Conservation (phyloP, 2,888 invertebrate species). For the Coelogynopora nodosa region DNA sequence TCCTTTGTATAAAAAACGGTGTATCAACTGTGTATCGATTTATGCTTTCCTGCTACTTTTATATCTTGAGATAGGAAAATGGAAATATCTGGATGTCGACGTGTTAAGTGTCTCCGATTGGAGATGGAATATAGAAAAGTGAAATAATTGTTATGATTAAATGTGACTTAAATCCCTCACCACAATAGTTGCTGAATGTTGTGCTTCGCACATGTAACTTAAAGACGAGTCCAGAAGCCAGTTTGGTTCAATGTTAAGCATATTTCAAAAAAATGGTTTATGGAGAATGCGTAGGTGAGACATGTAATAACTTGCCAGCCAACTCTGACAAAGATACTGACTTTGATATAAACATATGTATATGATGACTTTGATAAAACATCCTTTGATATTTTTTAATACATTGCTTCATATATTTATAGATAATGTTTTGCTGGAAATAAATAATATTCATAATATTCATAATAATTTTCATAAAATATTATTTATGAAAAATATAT, state of each 20-base stretch:
- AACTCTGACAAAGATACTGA: neutral
- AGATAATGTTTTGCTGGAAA: too few species aligned
- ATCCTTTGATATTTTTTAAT: too few species aligned
- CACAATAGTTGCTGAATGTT: too few species aligned
- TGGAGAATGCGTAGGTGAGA: neutral
- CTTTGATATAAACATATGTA: neutral
- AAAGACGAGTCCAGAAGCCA: slow-evolving; percentile 9
- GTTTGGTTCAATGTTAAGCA: neutral
- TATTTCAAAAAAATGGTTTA: neutral
- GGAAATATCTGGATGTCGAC: neutral
- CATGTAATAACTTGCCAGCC: neutral
- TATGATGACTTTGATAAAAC: too few species aligned
- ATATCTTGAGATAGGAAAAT: neutral
- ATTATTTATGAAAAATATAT: too few species aligned
- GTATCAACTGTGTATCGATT: too few species aligned
- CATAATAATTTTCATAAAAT: too few species aligned
- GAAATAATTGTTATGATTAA: neutral
- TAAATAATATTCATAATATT: too few species aligned
- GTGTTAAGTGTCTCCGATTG: neutral
- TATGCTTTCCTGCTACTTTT: neutral
- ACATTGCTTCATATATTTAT: too few species aligned
- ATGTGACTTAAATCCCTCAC: neutral
- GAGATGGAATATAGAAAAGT: neutral
- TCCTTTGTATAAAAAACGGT: neutral
- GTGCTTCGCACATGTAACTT: too few species aligned